Evolutionary conservation across 1,140 invertebrate genomes (phyloP).

Genomic region (Akabosia matsudoensis): DNA sequence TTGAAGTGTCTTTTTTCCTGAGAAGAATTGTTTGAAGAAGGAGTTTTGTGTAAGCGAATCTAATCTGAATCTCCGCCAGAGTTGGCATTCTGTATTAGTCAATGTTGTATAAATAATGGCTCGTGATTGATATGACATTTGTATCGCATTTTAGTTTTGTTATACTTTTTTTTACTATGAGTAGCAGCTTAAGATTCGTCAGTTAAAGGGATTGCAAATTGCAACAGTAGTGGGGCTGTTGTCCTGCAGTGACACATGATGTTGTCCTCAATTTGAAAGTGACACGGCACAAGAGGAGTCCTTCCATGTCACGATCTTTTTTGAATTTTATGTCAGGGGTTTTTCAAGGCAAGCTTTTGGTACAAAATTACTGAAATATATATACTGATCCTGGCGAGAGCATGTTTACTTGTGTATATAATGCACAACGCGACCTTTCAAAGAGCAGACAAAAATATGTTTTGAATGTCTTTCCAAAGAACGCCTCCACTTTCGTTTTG

Average conservation of each 20-base stretch:
- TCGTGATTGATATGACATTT: background rate
- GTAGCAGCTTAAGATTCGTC: background rate
- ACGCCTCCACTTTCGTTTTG: background rate
- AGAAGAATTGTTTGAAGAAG: background rate
- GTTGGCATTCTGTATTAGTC: background rate
- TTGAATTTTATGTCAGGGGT: background rate
- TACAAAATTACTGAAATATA: background rate
- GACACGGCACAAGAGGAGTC: background rate
- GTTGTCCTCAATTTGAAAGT: background rate
- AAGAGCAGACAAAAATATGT: background rate
- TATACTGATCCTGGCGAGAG: too few species aligned
- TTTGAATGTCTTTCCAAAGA: background rate
- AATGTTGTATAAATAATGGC: background rate
- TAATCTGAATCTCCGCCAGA: constrained; percentile 15
- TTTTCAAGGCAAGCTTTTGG: background rate
- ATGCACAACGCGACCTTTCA: background rate
- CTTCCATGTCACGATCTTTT: background rate
- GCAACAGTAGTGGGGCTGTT: background rate
- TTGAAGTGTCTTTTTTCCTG: background rate
- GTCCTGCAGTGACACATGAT: background rate
- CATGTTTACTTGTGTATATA: too few species aligned
- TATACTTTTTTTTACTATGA: too few species aligned
- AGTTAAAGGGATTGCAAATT: background rate
- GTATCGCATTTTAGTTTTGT: background rate
- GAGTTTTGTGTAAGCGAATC: background rate